These are phyloP conservation scores for Columba guinea DNA, from an alignment of 2,797 vertebrate species.

Conservation along the genomic window DNA sequence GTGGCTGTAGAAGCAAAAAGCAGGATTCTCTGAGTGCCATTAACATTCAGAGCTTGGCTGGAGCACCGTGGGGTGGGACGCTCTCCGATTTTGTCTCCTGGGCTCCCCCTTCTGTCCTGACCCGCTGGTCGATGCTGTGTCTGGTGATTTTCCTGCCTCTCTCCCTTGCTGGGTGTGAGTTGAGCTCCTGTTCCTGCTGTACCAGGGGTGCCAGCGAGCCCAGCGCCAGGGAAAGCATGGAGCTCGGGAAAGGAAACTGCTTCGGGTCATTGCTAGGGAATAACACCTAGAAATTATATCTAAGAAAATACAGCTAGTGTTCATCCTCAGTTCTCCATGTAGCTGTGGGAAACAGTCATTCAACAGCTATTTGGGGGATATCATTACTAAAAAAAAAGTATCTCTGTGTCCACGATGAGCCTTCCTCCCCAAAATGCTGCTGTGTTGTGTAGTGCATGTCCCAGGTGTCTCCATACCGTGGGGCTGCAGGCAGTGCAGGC, in stretches of 20 bases:
- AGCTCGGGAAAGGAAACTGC: neutral
- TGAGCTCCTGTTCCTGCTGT: neutral
- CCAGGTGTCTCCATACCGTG: neutral
- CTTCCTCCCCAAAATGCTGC: neutral
- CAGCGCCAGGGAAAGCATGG: neutral
- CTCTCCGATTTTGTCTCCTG: conserved; percentile 23
- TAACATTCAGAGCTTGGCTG: neutral
- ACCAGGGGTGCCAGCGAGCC: rapidly evolving
- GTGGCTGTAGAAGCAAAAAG: neutral
- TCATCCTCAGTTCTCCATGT: neutral
- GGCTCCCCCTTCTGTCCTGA: conserved; percentile 57
- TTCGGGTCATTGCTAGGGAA: neutral
- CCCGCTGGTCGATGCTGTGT: neutral
- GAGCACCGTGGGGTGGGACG: neutral
- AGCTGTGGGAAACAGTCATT: neutral
- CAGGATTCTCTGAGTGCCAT: neutral
- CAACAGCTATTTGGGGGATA: neutral
- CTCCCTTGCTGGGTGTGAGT: neutral
- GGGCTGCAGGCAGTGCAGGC: neutral
- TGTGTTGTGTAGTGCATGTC: rapidly evolving
- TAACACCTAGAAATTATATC: neutral
- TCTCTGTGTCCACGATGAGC: neutral
- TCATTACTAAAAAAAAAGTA: neutral
- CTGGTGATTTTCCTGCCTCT: neutral
- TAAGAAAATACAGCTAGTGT: neutral